These are phyloP conservation scores for Parapristionchus giblindavisi DNA, from an alignment of 2,888 invertebrate genomes.

Conservation along the genomic window DNA sequence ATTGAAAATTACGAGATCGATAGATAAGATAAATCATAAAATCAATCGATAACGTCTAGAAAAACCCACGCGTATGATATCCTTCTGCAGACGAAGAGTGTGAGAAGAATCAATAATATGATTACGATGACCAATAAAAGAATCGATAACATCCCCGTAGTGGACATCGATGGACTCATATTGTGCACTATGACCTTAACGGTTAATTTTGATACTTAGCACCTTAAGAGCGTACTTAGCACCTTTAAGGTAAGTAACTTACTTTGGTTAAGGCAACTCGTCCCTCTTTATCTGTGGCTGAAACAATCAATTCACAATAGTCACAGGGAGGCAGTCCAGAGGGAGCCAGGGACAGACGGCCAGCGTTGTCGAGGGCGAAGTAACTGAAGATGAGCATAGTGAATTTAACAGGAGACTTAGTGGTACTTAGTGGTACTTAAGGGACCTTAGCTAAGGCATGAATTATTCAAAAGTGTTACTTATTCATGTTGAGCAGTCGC, in stretches of 20 bases:
- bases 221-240: background rate
- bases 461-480: background rate
- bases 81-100: constrained; percentile 47
- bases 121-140: constrained; percentile 47
- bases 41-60: no score
- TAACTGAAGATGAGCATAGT: no score
- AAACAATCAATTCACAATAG: constrained; percentile 57
- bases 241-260: no score
- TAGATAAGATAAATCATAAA: no score
- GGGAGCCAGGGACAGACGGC: constrained; percentile 28
- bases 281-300: constrained; percentile 53
- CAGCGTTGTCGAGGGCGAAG: constrained; percentile 37
- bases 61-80: constrained; percentile 48
- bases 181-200: constrained; percentile 37
- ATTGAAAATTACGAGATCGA: background rate
- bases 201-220: background rate
- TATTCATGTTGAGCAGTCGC: constrained; percentile 36
- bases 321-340: constrained; percentile 35
- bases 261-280: constrained; percentile 51
- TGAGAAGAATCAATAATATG: constrained; percentile 49
- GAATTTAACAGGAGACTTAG: background rate
- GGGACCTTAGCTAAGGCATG: background rate
- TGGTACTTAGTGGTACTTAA: background rate
- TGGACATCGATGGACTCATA: constrained; percentile 10
- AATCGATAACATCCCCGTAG: constrained; percentile 45